Conservation (phyloP, 2,888 invertebrate species). For the Diarsia mendica region DNA sequence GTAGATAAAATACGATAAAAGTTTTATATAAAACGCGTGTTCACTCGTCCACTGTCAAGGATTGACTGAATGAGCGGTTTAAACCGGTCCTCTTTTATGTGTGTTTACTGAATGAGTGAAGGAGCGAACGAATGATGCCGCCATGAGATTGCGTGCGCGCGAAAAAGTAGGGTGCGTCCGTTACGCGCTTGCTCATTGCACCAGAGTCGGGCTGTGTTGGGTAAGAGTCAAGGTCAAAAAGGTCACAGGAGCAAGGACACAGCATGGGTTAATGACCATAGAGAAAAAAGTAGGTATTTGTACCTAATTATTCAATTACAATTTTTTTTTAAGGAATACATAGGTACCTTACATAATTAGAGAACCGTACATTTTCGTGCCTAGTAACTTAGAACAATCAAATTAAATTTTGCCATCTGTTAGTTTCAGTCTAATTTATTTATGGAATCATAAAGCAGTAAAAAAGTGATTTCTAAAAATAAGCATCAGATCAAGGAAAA, state of each 20-base stretch:
- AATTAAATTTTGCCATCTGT: too few relatives aligned
- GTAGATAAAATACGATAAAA: conserved; percentile 32
- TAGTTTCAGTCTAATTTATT: too few relatives aligned
- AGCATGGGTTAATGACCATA: conserved; percentile 2
- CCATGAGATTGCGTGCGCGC: conserved; percentile 34
- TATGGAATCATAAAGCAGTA: not conserved
- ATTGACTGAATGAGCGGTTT: conserved; percentile 56
- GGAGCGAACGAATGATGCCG: conserved; percentile 39
- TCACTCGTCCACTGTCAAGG: conserved; percentile 26
- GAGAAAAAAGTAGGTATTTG: conserved; percentile 1
- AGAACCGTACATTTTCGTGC: too few relatives aligned
- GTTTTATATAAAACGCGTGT: not conserved
- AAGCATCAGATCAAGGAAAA: not conserved
- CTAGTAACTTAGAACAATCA: too few relatives aligned
- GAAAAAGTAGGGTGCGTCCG: conserved; percentile 49
- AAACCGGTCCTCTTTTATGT: conserved; percentile 43
- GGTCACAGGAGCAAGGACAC: conserved; percentile 28
- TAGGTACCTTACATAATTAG: too few relatives aligned
- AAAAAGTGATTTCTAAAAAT: not conserved
- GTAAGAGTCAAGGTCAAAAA: conserved; percentile 41
- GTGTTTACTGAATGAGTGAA: conserved; percentile 39
- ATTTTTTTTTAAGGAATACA: too few relatives aligned
- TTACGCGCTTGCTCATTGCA: conserved; percentile 45
- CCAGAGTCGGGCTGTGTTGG: conserved; percentile 12
- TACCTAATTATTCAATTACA: too few relatives aligned